Evolutionary conservation across 2,113 vertebrate genomes (phyloP), one percentile per base, ranked within the genome.

Genomic region (Tachysurus fulvidraco): DNA sequence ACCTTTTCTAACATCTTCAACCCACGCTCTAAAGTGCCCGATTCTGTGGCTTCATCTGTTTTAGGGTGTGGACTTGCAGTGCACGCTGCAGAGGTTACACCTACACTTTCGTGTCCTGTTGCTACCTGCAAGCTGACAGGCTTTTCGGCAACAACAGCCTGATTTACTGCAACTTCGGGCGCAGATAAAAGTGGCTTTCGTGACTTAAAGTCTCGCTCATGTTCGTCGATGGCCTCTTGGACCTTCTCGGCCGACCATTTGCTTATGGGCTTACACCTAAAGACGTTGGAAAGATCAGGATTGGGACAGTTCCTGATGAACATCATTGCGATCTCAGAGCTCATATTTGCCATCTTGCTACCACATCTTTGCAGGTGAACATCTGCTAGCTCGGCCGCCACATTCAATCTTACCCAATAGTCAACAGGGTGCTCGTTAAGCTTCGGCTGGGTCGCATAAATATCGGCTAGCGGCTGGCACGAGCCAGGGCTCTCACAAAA

Each of bases 251-350:
- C 65, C 23, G 83, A 16, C 83, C 83, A 84, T 55, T 55, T 84
- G 52, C 83, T 73, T 1, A 84, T 73, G 23, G 65, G 83, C 11
- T 55, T 73, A 30, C 83, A 84, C 50, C 14, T 84, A 57, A 82
- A 82, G 7, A 73, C 10, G 36, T n/a, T 73, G 23, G 41, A 84
- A 12, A 55, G 62, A 5, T 50, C 41, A 13, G 83, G 65, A 1
- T 73, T 2, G 0, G 83, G 6, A 36, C 50, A 83, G 60, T 52
- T 83, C 8, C 67, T 55, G 19, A 84, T 84, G 36, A 84, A 84
- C 84, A 84, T 84, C 83, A 84, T 41, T 25, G 67, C 64, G 17
- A 84, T 17, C 11, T 84, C 52, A 59, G 83, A 84, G 30, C 52
- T 57, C 50, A 84, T 84, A 23, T 84, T 74, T 25, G 73, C 54